Base-by-base conservation (phyloP, 2,888 invertebrate species). In the Herminia tarsipennalis region DNA sequence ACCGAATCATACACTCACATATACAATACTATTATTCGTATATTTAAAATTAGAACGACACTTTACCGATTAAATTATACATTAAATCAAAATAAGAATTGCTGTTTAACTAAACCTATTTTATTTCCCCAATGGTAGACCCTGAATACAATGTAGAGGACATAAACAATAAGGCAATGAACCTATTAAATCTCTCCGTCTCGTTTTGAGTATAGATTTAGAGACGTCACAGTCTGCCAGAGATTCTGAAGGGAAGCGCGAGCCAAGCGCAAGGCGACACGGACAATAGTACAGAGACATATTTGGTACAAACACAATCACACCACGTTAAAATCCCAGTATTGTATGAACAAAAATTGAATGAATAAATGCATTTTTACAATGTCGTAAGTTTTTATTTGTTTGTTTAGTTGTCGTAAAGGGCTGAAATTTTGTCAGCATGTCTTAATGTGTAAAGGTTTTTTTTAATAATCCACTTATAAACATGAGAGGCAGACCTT, bases 191-290 rank as follows among this genome's bases (percentile, higher is more conserved):
- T 50, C 42, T 50, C 45, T 40, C 17, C 8, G 38, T 51, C 45
- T 50, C 52, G n/a, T 43, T 17, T 33, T 36, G 13, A 27, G 50
- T 52, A 54, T 22, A 14, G 30, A 33, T 58, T 39, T 2, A 52
- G 50, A 54, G 51, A 54, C 45, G 28, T 39, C 8, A 13, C 18
- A 34, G 24, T 29, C 30, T 32, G 8, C 16, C 33, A 58, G 44
- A 63, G 33, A 44, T 38, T 34, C 33, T 43, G 32, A 49, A 65
- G 45, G 49, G 58, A 74, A 79, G 77, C 70, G 66, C 72, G 77
- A 81, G 84, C 81, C 67, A 89, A 88, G 89, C 88, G 74, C 75
- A 56, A 83, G 81, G 81, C 81, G 73, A 73, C 70, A 86, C 81
- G 76, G 73, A 65, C 62, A 65, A 43, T 30, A 37, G 47, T 42